Evolutionary conservation across 1,140 invertebrate genomes (phyloP).

Genomic region (Drosophila navojoa): DNA sequence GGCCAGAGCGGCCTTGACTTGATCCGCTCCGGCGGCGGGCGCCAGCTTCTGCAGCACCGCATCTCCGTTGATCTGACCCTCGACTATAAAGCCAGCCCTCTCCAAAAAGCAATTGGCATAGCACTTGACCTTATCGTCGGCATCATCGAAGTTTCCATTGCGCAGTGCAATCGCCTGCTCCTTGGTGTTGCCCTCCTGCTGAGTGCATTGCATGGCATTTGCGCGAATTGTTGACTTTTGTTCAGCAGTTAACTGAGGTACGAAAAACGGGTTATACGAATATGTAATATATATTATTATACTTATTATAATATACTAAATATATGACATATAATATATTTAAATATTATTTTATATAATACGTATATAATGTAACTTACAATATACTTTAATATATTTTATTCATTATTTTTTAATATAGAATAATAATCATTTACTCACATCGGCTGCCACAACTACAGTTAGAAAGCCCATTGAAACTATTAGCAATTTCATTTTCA

Average conservation of each 20-base stretch:
- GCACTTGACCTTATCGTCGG: conserved; percentile 60
- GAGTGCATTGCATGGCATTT: conserved; percentile 19
- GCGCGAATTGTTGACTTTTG: conserved; percentile 14
- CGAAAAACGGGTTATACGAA: too few species aligned
- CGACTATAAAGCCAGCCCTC: conserved; percentile 48
- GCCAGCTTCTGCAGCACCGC: conserved; percentile 37
- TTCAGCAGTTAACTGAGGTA: conserved; percentile 3
- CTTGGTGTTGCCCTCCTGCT: conserved; percentile 52
- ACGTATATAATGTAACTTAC: too few species aligned
- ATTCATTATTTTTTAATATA: too few species aligned
- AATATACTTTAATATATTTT: too few species aligned
- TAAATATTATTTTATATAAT: too few species aligned
- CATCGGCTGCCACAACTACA: conserved; percentile 31
- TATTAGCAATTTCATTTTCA: conserved; percentile 51
- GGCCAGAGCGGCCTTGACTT: conserved; percentile 35
- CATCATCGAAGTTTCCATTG: conserved; percentile 47
- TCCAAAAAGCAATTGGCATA: conserved; percentile 71
- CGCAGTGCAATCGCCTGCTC: conserved; percentile 45
- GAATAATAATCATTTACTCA: conserved; percentile 16
- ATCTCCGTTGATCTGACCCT: conserved; percentile 49
- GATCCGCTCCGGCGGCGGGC: conserved; percentile 32
- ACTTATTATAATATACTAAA: too few species aligned
- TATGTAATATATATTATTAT: too few species aligned
- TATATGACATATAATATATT: too few species aligned
- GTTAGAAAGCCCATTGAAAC: conserved; percentile 32